Evolutionary conservation across 2,888 invertebrate genomes (phyloP).

Genomic region (Drosophila hamatofila): DNA sequence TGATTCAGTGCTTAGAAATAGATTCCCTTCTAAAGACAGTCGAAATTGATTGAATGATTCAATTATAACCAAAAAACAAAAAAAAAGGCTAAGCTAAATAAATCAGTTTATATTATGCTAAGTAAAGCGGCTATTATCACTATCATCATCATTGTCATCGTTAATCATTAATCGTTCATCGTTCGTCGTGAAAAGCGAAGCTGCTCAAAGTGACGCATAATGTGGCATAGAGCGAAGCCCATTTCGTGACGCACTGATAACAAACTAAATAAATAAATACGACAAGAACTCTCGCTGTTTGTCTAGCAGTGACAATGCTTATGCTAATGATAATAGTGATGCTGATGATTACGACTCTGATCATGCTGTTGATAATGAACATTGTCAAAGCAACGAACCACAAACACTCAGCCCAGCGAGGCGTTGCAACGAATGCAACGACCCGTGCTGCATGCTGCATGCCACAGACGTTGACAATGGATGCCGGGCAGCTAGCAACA

Average conservation of each 20-base stretch:
- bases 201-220: slow-evolving; percentile 49
- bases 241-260: slow-evolving; percentile 71
- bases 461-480: slow-evolving; percentile 37
- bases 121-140: slow-evolving; percentile 20
- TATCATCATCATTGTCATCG: slow-evolving; percentile 11
- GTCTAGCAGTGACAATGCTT: slow-evolving; percentile 40
- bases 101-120: slow-evolving; percentile 36
- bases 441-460: slow-evolving; percentile 50
- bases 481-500: slow-evolving; percentile 53
- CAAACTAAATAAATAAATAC: slow-evolving; percentile 48
- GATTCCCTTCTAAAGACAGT: slow-evolving; percentile 2
- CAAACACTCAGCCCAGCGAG: slow-evolving; percentile 48
- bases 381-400: slow-evolving; percentile 26
- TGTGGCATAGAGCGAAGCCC: slow-evolving; percentile 58
- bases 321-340: slow-evolving; percentile 1
- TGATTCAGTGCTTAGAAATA: slow-evolving; percentile 33
- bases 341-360: background rate
- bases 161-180: slow-evolving; percentile 14
- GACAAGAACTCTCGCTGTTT: slow-evolving; percentile 39
- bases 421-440: slow-evolving; percentile 63
- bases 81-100: slow-evolving; percentile 7
- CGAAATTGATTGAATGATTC: slow-evolving; percentile 6
- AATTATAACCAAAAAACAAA: background rate
- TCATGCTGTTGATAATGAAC: slow-evolving; percentile 7
- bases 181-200: background rate